Evolutionary conservation across 2,113 vertebrate species (phyloP).

Genomic region (Gorsachius goisagi): DNA sequence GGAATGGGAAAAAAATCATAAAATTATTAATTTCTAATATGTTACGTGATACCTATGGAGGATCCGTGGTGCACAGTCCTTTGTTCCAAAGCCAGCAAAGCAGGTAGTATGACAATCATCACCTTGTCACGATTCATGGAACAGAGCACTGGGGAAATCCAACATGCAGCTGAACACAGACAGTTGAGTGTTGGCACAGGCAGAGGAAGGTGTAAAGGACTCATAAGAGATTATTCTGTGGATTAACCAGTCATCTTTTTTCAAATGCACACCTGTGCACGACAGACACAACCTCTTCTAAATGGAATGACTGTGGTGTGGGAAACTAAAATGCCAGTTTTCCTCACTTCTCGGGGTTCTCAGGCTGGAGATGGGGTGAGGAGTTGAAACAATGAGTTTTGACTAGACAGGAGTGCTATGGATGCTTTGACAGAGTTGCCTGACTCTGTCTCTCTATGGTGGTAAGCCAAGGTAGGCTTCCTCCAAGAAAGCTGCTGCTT

Average conservation of each 20-base stretch:
- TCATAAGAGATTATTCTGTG: background rate
- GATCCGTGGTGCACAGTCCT: background rate
- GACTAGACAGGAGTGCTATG: background rate
- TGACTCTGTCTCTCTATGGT: background rate
- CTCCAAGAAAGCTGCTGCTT: background rate
- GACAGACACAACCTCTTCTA: background rate
- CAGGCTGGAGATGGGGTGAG: background rate
- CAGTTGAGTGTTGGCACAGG: background rate
- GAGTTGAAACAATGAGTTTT: background rate
- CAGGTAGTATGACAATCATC: background rate
- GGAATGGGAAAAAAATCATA: background rate
- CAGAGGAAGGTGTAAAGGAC: background rate
- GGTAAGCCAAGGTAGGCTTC: background rate
- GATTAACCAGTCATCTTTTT: background rate
- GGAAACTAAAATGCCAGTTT: background rate
- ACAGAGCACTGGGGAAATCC: background rate
- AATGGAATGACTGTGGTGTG: background rate
- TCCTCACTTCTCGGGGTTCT: background rate
- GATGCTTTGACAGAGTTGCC: background rate
- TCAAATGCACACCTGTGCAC: background rate
- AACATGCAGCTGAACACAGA: background rate
- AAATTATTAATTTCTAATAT: background rate
- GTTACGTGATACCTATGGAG: background rate
- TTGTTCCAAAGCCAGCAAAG: constrained; percentile 1
- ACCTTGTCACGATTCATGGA: background rate